Evolutionary conservation across 2,888 invertebrate genomes (phyloP), one percentile per base, ranked within the genome.

Genomic region (Trachelus tabidus): DNA sequence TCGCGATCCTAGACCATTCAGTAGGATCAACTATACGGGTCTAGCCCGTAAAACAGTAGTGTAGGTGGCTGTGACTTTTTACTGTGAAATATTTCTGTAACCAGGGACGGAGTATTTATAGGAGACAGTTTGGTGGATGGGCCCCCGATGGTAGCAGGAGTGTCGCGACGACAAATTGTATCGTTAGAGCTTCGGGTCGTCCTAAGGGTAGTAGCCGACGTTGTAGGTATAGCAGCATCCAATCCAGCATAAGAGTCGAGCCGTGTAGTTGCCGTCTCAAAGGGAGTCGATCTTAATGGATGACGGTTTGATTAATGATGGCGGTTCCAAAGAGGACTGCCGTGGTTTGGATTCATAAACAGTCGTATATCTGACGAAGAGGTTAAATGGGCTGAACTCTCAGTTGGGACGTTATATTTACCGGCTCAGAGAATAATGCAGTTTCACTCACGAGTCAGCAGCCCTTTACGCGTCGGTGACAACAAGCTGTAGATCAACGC

Each of bases 241-340:
- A 56, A 56, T 23, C 9, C 56, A 9, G 23, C 2, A 9, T 56
- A 56, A 56, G 23, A 56, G 23, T 56, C 56, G 56, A 56, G 56
- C 9, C 0, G 71, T 71, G 71, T 71, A 71, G 77, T 35, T 40
- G 69, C 69, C 77, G 77, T 75, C 3, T 77, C 77, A 75, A 77
- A 77, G 77, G 40, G 75, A 77, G 71, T 77, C 77, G 75, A 77
- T 77, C 77, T 77, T 77, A 77, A 77, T 77, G 77, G 77, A 77
- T 75, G 77, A 77, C 77, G 77, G 75, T 77, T 75, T 77, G 77
- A 77, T 77, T 77, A 75, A 77, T 75, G 77, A 77, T 33, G 40
- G 40, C 33, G 69, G 77, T 75, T 71, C 40, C 71, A 40, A 77
- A 75, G 69, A 69, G 75, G 75, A 77, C 77, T 77, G 74, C 77